Conservation (phyloP, 2,797 vertebrate species). For the Pterois miles region DNA sequence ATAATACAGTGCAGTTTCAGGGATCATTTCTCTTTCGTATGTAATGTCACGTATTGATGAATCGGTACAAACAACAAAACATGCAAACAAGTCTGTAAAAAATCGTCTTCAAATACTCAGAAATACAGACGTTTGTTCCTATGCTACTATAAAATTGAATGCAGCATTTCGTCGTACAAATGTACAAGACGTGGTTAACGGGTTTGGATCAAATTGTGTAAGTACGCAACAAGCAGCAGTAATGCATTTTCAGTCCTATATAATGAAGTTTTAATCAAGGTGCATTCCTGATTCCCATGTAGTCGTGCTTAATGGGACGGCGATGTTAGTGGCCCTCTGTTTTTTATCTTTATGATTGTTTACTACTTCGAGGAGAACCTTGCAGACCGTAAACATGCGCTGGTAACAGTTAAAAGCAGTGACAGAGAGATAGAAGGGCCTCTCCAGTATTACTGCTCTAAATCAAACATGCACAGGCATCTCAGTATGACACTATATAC, state of each 20-base stretch:
- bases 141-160: constrained; percentile 32
- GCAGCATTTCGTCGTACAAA: constrained; percentile 51
- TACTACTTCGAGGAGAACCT: constrained; percentile 19
- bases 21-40: not conserved
- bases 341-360: constrained; percentile 10
- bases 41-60: not conserved
- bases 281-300: constrained; percentile 10
- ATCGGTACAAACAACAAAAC: constrained; percentile 44
- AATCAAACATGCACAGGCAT: constrained; percentile 72
- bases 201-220: not conserved
- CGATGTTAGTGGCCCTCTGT: not conserved
- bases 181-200: not conserved
- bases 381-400: constrained; percentile 52
- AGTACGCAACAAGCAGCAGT: constrained; percentile 10
- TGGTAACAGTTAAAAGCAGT: constrained; percentile 26
- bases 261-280: not conserved
- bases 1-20: not conserved
- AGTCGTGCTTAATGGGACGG: constrained; percentile 16
- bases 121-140: constrained; percentile 16
- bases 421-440: constrained; percentile 13
- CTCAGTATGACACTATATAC: constrained; percentile 35
- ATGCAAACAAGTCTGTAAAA: constrained; percentile 49
- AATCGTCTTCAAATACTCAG: constrained; percentile 24
- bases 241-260: not conserved
- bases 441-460: constrained; percentile 20